These are phyloP conservation scores for Caenorhabditis remanei DNA, from an alignment of 1,140 invertebrate genomes.

Conservation along the genomic window DNA sequence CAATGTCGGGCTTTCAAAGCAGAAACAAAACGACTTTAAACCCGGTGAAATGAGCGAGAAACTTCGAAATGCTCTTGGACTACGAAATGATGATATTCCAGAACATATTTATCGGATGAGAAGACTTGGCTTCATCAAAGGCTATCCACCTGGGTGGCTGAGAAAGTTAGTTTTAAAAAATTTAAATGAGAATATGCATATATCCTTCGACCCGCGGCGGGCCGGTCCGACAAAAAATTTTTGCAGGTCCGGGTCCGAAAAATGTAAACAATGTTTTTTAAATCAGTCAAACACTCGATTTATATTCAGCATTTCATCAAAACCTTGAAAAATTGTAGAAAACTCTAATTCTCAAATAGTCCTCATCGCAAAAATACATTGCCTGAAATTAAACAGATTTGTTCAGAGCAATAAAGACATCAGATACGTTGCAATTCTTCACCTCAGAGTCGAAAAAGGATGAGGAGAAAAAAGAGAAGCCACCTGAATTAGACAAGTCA, in stretches of 20 bases:
- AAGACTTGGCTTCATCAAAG: conserved; percentile 64
- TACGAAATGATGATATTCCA: conserved; percentile 63
- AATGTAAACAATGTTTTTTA: too few relatives aligned
- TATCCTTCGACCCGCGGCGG: too few relatives aligned
- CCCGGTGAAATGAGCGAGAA: conserved; percentile 50
- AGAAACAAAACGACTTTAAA: conserved; percentile 3
- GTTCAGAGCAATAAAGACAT: conserved; percentile 23
- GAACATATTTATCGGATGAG: conserved; percentile 67
- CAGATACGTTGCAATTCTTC: background rate
- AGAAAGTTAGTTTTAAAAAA: conserved; percentile 60
- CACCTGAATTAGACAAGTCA: conserved; percentile 14
- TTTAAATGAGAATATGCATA: too few relatives aligned
- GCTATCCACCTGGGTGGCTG: conserved; percentile 68
- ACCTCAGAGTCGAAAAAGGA: background rate
- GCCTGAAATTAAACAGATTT: too few relatives aligned
- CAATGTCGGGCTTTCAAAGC: conserved; percentile 6
- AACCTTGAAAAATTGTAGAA: too few relatives aligned
- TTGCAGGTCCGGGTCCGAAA: too few relatives aligned
- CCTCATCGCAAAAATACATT: too few relatives aligned
- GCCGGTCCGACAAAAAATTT: too few relatives aligned
- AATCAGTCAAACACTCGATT: too few relatives aligned
- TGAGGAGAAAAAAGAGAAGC: background rate
- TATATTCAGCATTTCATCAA: too few relatives aligned
- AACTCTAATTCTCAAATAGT: too few relatives aligned
- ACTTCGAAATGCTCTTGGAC: conserved; percentile 57